Evolutionary conservation across 2,113 vertebrate species (phyloP), one percentile per base, ranked within the genome.

Genomic region (Anguilla rostrata): DNA sequence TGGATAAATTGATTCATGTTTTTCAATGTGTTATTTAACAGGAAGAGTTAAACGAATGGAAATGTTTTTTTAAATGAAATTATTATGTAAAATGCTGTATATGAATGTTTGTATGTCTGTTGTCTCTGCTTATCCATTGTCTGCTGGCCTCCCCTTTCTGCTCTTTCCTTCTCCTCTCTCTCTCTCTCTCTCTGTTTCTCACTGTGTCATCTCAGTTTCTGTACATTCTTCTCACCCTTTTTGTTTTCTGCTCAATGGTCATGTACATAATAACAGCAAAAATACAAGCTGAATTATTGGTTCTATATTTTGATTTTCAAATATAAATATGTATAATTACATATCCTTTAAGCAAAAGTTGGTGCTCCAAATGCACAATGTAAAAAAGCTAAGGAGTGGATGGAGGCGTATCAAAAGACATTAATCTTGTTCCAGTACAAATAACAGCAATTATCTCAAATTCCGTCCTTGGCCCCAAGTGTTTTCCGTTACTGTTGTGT

Each of bases 111-210:
- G 87, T 87, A 83, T 87, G 88, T 87, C 85, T 85, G 84, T 83
- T 90, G 83, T 75, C 83, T 88, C 85, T 88, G 88, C 87, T 85
- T 86, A 88, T 88, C 84, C 85, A 87, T 82, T 90, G 88, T 49
- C 41, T 84, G 82, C 86, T 66, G 60, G 29, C 39, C 86, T 46
- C 26, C 34, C 80, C 84, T 83, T 57, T 66, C 57, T 83, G 63
- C 82, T 29, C 46, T 87, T 85, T 26, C 87, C 87, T 71, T 87
- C 57, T 71, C 41, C 66, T 75, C 49, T 85, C 75, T 56, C 53
- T 41, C 41, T 53, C 26, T 66, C 40, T 80, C 49, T 81, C 14
- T 87, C 49, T 41, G 46, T 86, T 78, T 82, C 63, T 39, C 84
- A 12, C 81, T 40, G 43, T 46, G 4, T 46, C 43, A 46, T 46